Base-by-base conservation (phyloP, 1,140 invertebrate species). In the Drosophila tropicalis region DNA sequence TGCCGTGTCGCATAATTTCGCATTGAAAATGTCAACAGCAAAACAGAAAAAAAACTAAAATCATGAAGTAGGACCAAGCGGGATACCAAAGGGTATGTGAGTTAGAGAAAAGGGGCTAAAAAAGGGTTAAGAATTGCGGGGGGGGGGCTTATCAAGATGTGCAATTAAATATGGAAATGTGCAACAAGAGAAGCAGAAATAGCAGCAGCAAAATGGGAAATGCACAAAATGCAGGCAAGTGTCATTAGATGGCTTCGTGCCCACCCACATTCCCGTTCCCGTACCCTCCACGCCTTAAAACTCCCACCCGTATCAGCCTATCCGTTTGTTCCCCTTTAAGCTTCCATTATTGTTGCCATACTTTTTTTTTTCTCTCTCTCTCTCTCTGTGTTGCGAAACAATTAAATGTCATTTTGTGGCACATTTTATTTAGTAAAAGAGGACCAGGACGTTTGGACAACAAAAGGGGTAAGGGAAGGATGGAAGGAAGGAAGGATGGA, bases 161-260 rank as follows among this genome's bases (percentile, higher is more conserved):
- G 84, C 84, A 87, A 87, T 87, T 87, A 87, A 87, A 87, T 87
- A 87, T 87, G 84, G 84, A 84, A 87, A 87, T 87, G 84, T 76
- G 73, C 84, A 83, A 68, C 69, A 61, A 32, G 67, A 76, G 60
- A 67, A 47, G 54, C 58, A 58, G 41, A 51, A 58, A 32, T 40
- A 63, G 54, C 62, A 71, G 67, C 68, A 80, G 65, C 70, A 76
- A 84, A 85, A 79, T 76, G 64, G 44, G 44, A 51, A 51, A 51
- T 51, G 44, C 44, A 51, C 44, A 80, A 76, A 89, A 58, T 58
- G 56, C 83, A 87, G 76, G 83, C 83, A 89, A 89, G 76, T 80
- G 79, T 89, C 83, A 81, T 72, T 64, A 57, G 57, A 10, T 10
- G 29, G 5, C 29, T 29, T 29, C 29, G 29, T 29, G 29, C 17